Conservation (phyloP, 1,140 invertebrate genomes). For the Xylocopa sonorina region DNA sequence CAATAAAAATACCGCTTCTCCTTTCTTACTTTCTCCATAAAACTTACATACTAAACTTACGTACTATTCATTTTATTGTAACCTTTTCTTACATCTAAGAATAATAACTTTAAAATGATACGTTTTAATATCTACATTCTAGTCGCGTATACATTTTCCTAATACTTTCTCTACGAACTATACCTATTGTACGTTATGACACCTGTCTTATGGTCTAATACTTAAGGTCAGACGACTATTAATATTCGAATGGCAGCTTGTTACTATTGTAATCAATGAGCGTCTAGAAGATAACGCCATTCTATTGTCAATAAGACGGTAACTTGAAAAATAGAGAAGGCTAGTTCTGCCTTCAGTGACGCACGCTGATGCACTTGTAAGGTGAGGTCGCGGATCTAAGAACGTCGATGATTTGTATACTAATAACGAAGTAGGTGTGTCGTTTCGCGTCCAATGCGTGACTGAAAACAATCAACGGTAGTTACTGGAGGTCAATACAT, state of each 20-base stretch:
- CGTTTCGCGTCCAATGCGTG: background rate
- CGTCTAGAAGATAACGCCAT: background rate
- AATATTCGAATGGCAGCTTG: background rate
- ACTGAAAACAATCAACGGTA: background rate
- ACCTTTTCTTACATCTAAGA: too few relatives aligned
- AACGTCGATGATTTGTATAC: background rate
- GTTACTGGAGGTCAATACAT: background rate
- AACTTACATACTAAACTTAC: too few relatives aligned
- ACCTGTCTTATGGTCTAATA: too few relatives aligned
- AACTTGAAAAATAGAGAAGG: background rate
- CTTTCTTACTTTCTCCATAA: too few relatives aligned
- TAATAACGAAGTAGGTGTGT: background rate
- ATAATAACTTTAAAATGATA: too few relatives aligned
- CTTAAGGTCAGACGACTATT: background rate
- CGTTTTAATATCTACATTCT: too few relatives aligned
- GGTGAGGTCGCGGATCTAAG: conserved; percentile 3
- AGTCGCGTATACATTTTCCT: too few relatives aligned
- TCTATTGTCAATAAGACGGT: background rate
- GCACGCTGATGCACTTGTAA: background rate
- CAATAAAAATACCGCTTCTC: too few relatives aligned
- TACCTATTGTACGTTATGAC: background rate
- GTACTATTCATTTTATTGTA: too few relatives aligned
- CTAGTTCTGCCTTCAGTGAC: background rate
- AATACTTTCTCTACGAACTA: too few relatives aligned
- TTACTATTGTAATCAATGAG: background rate